Evolutionary conservation across 2,888 invertebrate species (phyloP), one percentile per base, ranked within the genome.

Genomic region (Dynastes tityus): DNA sequence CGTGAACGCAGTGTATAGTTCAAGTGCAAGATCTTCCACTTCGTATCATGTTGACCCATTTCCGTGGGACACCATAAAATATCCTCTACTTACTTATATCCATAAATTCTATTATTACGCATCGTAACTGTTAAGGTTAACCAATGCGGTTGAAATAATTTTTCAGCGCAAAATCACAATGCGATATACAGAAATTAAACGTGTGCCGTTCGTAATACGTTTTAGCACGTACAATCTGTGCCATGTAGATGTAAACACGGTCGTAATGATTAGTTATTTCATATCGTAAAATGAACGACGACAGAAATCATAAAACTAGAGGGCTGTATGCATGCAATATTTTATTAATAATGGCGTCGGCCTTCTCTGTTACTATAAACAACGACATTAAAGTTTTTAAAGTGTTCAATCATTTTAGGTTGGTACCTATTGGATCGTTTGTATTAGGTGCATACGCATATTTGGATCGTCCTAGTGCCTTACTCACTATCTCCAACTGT

Each of bases 261-360:
- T 45, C 45, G 45, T 45, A 45, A 45, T 11, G 11, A 45, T 45
- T 63, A 63, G 27, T 63, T 63, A 29, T 63, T 63, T 13, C 63
- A 6, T 13, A 63, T 63, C 29, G 32, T 63, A 63, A 63, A 63
- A 29, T 29, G 9, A 32, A 63, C 29, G 61, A 61, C 9, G 61
- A 32, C 45, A 8, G 8, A 45, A 45, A 32, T 63, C 13, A 5
- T 32, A 63, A 63, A 63, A 63, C 63, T 2, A 11, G 32, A 29
- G 22, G 63, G 13, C 9, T 63, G 9, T 13, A 63, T 11, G 63
- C 32, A 13, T 32, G 13, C 29, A 63, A 63, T 63, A 63, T 63
- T 63, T 29, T 32, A 63, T 13, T 29, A 1, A 13, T 63, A 63
- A 63, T 63, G 27, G 32, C 63, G 27, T 63, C 29, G 63, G 9